These are phyloP conservation scores for Sussaba pulchella DNA, from an alignment of 2,888 invertebrate species.

Conservation along the genomic window DNA sequence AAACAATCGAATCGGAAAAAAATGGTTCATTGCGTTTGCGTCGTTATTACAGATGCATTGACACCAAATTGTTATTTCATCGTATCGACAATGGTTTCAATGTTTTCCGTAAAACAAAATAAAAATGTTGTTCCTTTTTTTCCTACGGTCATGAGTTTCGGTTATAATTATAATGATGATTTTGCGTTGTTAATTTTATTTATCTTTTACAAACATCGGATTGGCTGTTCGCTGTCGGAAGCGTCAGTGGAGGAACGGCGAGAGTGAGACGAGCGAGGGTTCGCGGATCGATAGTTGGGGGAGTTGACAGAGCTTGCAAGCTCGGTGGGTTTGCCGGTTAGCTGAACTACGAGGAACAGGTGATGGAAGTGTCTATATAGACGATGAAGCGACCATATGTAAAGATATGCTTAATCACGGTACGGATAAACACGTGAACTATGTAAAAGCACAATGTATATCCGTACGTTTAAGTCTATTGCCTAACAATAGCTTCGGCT, in stretches of 20 bases:
- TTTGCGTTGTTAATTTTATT: not conserved
- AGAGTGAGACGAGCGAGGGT: slow-evolving; percentile 41
- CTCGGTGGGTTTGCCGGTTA: slow-evolving; percentile 45
- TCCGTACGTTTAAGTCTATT: no score
- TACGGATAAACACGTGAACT: not conserved
- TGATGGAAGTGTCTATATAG: not conserved
- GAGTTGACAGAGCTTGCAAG: slow-evolving; percentile 41
- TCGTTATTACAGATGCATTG: no score
- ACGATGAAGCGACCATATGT: not conserved
- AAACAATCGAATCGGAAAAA: no score
- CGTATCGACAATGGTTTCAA: no score
- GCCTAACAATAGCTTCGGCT: no score
- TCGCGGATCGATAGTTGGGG: slow-evolving; percentile 59
- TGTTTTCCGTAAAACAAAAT: no score
- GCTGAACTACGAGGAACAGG: slow-evolving; percentile 51
- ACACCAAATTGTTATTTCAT: no score
- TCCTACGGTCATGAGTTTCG: no score
- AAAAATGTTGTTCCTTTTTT: no score
- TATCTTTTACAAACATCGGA: slow-evolving; percentile 19
- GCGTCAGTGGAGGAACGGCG: slow-evolving; percentile 22
- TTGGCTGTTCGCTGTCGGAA: slow-evolving; percentile 48
- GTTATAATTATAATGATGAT: not conserved
- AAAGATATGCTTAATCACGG: not conserved
- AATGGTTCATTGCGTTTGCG: no score
- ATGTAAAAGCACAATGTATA: no score